phyloP scores from a whole-genome alignment of 2,888 invertebrate genomes.

The Argyresthia albistria region DNA sequence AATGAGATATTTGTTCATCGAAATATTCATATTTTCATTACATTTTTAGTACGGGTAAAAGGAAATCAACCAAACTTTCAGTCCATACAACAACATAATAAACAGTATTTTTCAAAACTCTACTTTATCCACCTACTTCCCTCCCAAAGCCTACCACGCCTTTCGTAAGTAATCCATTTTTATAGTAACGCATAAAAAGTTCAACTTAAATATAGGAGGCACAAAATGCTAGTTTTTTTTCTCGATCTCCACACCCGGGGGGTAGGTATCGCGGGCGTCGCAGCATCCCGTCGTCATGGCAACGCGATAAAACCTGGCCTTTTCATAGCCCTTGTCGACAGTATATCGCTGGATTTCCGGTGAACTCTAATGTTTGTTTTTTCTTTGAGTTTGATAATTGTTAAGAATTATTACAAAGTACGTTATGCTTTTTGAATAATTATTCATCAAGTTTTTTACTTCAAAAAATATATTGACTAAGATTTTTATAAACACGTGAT shows the following conservation, averaged over 20 bases:
- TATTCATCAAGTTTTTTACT: too few relatives aligned
- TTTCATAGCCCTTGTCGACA: constrained; percentile 56
- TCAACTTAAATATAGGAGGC: not conserved
- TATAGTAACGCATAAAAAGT: not conserved
- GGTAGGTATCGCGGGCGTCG: constrained; percentile 56
- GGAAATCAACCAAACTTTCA: too few relatives aligned
- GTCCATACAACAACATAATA: too few relatives aligned
- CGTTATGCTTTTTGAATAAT: not conserved
- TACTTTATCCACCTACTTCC: not conserved
- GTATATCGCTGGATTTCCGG: constrained; percentile 40
- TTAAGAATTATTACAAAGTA: not conserved
- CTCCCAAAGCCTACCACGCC: too few relatives aligned
- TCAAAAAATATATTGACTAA: too few relatives aligned
- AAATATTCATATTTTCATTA: too few relatives aligned
- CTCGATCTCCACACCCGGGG: constrained; percentile 41
- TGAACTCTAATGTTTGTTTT: constrained; percentile 3
- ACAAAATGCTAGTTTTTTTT: constrained; percentile 47
- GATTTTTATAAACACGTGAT: too few relatives aligned
- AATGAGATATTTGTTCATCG: too few relatives aligned
- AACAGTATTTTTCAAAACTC: too few relatives aligned
- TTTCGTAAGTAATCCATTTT: too few relatives aligned
- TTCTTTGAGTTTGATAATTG: not conserved
- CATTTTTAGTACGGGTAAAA: too few relatives aligned
- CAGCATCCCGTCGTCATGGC: constrained; percentile 58
- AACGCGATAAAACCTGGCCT: constrained; percentile 72